These are phyloP conservation scores for Brachionus rubens DNA, from an alignment of 1,140 invertebrate species.

Conservation along the genomic window DNA sequence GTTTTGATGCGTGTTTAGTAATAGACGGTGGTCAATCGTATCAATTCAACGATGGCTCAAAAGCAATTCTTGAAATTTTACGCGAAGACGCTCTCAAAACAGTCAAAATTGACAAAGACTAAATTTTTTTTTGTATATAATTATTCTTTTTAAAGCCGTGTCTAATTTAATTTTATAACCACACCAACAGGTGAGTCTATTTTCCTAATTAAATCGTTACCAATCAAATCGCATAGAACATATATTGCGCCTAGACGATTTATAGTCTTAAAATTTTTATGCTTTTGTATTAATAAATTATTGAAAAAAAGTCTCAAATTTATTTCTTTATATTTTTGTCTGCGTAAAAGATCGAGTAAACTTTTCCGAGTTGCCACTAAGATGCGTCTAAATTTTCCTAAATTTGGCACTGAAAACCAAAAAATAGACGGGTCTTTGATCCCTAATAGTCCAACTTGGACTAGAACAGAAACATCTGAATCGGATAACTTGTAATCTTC, in stretches of 20 bases:
- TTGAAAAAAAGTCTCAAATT: constrained; percentile 28
- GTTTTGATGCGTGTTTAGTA: constrained; percentile 87
- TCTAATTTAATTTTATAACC: constrained; percentile 13
- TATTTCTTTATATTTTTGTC: constrained; percentile 28
- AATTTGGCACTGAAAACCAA: constrained; percentile 43
- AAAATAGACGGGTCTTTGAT: constrained; percentile 26
- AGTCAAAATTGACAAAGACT: constrained; percentile 61
- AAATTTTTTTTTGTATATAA: not conserved
- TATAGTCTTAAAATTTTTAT: constrained; percentile 34
- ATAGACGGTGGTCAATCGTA: constrained; percentile 93
- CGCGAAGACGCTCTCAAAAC: constrained; percentile 83
- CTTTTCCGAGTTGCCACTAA: not conserved
- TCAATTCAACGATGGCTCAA: constrained; percentile 87
- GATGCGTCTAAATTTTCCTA: constrained; percentile 13
- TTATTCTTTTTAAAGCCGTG: not conserved
- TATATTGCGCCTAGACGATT: not conserved
- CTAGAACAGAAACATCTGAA: constrained; percentile 2
- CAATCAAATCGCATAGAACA: constrained; percentile 14
- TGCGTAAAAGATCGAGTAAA: not conserved
- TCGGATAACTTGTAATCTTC: constrained; percentile 3
- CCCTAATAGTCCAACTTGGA: constrained; percentile 7
- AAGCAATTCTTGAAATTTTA: constrained; percentile 75
- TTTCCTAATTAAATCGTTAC: not conserved
- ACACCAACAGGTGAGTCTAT: not conserved
- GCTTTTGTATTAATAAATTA: constrained; percentile 33